Evolutionary conservation across 2,797 vertebrate species (phyloP).

Genomic region (Myiotriccus ornatus): DNA sequence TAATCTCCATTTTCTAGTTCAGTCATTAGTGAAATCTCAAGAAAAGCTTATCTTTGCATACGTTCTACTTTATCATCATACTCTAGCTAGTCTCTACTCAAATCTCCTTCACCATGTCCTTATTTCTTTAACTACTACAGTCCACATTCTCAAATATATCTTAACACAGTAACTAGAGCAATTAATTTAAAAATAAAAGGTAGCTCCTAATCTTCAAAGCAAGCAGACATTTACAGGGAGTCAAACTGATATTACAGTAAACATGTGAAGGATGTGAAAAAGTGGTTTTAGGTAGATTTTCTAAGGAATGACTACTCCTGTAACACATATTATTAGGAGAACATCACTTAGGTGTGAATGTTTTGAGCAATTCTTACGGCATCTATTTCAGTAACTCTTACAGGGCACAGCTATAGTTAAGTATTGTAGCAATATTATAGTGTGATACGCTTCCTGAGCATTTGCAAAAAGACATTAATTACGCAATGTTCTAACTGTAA

Average conservation of each 20-base stretch:
- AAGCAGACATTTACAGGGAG: not conserved
- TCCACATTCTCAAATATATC: not conserved
- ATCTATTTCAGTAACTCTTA: not conserved
- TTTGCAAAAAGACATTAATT: not conserved
- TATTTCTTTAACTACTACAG: not conserved
- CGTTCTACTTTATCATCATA: not conserved
- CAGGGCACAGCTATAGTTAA: not conserved
- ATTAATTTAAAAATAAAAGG: not conserved
- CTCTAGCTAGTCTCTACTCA: not conserved
- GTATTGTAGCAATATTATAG: not conserved
- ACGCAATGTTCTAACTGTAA: not conserved
- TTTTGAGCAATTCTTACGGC: not conserved
- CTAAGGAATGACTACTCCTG: not conserved
- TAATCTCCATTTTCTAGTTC: constrained; percentile 24
- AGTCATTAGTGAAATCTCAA: constrained; percentile 37
- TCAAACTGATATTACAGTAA: not conserved
- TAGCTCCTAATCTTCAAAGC: not conserved
- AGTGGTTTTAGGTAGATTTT: not conserved
- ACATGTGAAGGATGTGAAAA: not conserved
- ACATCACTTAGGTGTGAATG: not conserved
- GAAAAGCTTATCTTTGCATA: constrained; percentile 34
- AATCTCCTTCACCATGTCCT: not conserved
- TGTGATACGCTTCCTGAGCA: accelerated
- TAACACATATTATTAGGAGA: not conserved
- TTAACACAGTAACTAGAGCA: not conserved